Conservation (phyloP, 2,797 vertebrate genomes). For the Sciaenops ocellatus region DNA sequence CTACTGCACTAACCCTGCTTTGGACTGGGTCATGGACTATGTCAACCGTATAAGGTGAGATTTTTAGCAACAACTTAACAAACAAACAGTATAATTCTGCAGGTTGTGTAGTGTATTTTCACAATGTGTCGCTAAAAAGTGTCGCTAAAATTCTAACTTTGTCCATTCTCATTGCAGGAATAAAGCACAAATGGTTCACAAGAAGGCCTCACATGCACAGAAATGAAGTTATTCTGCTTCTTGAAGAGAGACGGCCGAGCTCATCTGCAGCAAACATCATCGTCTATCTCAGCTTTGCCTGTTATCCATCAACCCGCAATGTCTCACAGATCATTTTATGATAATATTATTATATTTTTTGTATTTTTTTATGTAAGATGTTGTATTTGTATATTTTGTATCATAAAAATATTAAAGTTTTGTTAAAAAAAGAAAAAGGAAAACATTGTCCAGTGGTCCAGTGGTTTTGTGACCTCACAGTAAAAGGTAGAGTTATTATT, state of each 20-base stretch:
- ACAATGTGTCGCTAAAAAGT: no score
- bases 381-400: slow-evolving; percentile 1
- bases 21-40: slow-evolving; percentile 73
- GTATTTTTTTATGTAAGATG: background rate
- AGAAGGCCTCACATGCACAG: background rate
- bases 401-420: slow-evolving; percentile 28
- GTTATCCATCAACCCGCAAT: background rate
- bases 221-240: background rate
- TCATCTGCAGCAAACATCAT: background rate
- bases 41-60: slow-evolving; percentile 71
- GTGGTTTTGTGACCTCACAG: background rate
- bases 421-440: background rate
- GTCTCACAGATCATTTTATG: slow-evolving; percentile 2
- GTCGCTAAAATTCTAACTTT: background rate
- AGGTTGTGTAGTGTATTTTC: background rate
- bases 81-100: background rate
- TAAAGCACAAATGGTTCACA: slow-evolving; percentile 60
- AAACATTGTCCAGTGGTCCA: background rate
- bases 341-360: background rate
- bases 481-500: background rate
- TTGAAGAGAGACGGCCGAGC: background rate
- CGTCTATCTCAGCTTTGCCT: background rate
- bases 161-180: slow-evolving; percentile 56
- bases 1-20: slow-evolving; percentile 69
- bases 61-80: background rate